phyloP scores from a whole-genome alignment of 2,113 vertebrate species.

The Lota lota region DNA sequence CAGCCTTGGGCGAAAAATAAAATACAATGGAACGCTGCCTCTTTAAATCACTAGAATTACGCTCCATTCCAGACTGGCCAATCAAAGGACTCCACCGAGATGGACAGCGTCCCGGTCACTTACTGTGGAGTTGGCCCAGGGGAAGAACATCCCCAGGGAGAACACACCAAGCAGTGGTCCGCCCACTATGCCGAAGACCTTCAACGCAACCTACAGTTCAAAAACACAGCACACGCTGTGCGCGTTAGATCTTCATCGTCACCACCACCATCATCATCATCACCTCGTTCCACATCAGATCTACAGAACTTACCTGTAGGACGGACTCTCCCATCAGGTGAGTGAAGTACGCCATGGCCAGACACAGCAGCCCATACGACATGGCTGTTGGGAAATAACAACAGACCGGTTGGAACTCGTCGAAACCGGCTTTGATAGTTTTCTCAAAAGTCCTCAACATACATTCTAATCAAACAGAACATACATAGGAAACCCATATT shows the following conservation, averaged over 20 bases:
- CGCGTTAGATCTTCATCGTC: neutral
- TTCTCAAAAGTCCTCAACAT: no score
- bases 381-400: slow-evolving; percentile 66
- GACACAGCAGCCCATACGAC: slow-evolving; percentile 86
- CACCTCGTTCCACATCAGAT: neutral
- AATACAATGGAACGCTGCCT: no score
- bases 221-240: neutral
- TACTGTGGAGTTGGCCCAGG: slow-evolving; percentile 85
- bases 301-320: slow-evolving; percentile 74
- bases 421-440: no score
- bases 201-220: slow-evolving; percentile 81
- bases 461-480: no score
- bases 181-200: slow-evolving; percentile 93
- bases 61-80: neutral
- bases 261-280: neutral
- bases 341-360: slow-evolving; percentile 89
- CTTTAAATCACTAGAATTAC: no score
- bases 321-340: slow-evolving; percentile 84
- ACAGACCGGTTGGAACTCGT: no score
- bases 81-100: neutral
- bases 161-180: slow-evolving; percentile 89
- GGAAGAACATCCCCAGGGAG: slow-evolving; percentile 93
- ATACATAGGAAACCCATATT: no score
- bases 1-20: neutral
- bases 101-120: slow-evolving; percentile 52